Conservation (phyloP, 1,140 invertebrate genomes). For the Pteromalus puparum region DNA sequence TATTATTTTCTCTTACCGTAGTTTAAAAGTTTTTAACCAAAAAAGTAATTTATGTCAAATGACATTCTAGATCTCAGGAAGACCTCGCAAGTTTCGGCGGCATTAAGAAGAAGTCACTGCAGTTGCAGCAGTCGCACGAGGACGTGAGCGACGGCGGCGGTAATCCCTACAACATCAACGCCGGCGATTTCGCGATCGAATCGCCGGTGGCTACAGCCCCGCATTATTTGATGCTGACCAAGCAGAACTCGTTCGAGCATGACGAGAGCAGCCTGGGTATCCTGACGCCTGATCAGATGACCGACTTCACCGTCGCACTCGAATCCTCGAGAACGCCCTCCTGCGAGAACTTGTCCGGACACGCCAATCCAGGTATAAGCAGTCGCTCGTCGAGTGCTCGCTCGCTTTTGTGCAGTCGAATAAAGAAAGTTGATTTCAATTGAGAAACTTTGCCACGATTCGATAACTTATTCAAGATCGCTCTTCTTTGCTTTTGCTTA, state of each 20-base stretch:
- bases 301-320: slow-evolving; percentile 79
- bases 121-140: slow-evolving; percentile 50
- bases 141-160: slow-evolving; percentile 55
- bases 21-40: background rate
- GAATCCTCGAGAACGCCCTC: slow-evolving; percentile 78
- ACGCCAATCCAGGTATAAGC: slow-evolving; percentile 17
- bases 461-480: too few relatives aligned
- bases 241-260: slow-evolving; percentile 85
- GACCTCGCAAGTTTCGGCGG: slow-evolving; percentile 1
- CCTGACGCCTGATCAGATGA: slow-evolving; percentile 91
- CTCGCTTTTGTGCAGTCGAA: too few relatives aligned
- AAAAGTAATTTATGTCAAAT: background rate
- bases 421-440: background rate
- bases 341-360: slow-evolving; percentile 69
- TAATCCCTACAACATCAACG: background rate
- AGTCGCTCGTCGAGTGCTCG: background rate
- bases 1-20: background rate
- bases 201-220: slow-evolving; percentile 63
- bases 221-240: slow-evolving; percentile 76
- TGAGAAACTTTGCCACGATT: slow-evolving; percentile 27
- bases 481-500: background rate
- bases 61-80: slow-evolving; percentile 26
- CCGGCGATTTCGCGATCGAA: slow-evolving; percentile 21
- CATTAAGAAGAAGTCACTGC: slow-evolving; percentile 14
- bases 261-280: slow-evolving; percentile 90